Percentiles rank a stretch among this genome's conserved stretches.
Evolutionary conservation across 2,888 invertebrate species (phyloP).

Genomic region (Ypsolopha sequella): DNA sequence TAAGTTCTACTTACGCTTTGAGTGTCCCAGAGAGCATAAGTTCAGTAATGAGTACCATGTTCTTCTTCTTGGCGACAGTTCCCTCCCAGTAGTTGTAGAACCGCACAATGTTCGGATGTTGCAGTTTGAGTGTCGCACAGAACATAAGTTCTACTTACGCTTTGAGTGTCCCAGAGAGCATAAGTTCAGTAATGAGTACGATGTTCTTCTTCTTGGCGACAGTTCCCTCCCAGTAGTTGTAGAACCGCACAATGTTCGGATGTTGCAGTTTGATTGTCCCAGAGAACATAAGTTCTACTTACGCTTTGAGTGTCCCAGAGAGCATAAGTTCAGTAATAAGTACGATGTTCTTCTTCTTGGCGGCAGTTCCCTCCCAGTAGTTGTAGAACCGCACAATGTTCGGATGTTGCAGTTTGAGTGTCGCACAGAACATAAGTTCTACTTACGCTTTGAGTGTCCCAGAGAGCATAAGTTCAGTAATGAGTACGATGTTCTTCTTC

Average conservation of each 20-base stretch:
- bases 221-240: slow-evolving; percentile 98
- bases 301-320: slow-evolving; percentile 98
- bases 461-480: slow-evolving; percentile 99
- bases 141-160: slow-evolving; percentile 75
- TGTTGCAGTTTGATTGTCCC: no score
- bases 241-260: slow-evolving; percentile 98
- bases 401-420: no score
- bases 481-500: no score
- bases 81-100: slow-evolving; percentile 99
- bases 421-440: not conserved
- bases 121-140: no score
- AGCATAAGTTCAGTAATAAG: slow-evolving; percentile 97
- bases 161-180: slow-evolving; percentile 99
- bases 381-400: slow-evolving; percentile 99
- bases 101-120: slow-evolving; percentile 93
- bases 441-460: slow-evolving; percentile 98
- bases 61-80: slow-evolving; percentile 89
- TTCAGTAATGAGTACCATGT: no score
- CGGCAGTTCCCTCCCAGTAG: slow-evolving; percentile 96
- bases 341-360: slow-evolving; percentile 94
- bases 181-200: slow-evolving; percentile 85
- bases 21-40: slow-evolving; percentile 99
- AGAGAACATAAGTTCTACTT: slow-evolving; percentile 37
- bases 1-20: slow-evolving; percentile 84
- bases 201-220: slow-evolving; percentile 92